These are phyloP conservation scores for Colletes collaris DNA, from an alignment of 2,888 invertebrate species.

Conservation along the genomic window DNA sequence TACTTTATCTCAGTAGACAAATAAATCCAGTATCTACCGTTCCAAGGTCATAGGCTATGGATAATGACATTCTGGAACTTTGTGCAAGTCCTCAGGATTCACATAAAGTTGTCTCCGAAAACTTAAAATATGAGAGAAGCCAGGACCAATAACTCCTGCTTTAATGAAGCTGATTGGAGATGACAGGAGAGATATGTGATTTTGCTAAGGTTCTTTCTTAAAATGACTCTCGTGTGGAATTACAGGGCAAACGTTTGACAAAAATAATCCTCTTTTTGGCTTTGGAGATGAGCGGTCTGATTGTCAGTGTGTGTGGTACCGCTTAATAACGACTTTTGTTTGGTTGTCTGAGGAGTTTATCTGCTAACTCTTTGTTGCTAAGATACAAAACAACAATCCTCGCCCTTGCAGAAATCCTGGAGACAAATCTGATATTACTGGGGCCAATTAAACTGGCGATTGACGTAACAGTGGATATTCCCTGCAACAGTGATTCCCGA, in stretches of 20 bases:
- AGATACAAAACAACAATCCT: no score
- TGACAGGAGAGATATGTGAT: not conserved
- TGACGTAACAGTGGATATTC: no score
- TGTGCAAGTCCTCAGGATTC: not conserved
- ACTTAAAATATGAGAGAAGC: conserved; percentile 14
- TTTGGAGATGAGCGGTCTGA: conserved; percentile 50
- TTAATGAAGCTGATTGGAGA: not conserved
- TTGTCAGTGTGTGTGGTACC: not conserved
- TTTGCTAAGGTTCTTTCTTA: not conserved
- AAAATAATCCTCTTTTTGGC: conserved; percentile 43
- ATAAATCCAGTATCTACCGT: not conserved
- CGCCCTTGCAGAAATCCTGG: no score
- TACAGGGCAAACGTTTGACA: conserved; percentile 54
- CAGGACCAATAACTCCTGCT: conserved; percentile 6
- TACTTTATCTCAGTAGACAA: not conserved
- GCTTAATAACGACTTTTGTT: no score
- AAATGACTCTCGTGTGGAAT: not conserved
- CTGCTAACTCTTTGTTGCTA: no score
- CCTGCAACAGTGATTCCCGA: no score
- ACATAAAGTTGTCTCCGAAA: conserved; percentile 8
- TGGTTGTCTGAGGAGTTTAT: no score
- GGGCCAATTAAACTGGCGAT: no score
- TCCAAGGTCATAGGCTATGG: no score
- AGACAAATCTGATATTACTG: no score
- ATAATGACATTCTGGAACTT: no score